phyloP scores from a whole-genome alignment of 1,140 invertebrate species.

The Oppia nitens region DNA sequence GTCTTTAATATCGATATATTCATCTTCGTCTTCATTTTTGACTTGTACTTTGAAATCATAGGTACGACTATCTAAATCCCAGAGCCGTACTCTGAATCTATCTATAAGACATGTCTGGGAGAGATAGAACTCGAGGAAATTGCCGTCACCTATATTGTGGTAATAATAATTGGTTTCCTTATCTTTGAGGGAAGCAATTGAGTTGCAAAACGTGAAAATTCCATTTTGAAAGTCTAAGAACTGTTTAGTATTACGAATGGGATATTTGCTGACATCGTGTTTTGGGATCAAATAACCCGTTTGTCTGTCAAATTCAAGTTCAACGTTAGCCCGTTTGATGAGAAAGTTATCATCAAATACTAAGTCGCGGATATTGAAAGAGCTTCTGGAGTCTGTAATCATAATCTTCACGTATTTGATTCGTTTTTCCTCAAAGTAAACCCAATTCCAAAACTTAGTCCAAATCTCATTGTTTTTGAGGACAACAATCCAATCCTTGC shows the following conservation, averaged over 20 bases:
- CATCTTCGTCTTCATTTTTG: background rate
- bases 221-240: background rate
- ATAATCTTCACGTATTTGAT: background rate
- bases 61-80: slow-evolving; percentile 1
- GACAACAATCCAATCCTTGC: background rate
- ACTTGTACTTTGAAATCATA: background rate
- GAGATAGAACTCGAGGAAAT: background rate
- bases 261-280: background rate
- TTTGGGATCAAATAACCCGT: background rate
- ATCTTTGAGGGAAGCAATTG: background rate
- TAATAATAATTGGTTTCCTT: background rate
- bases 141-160: background rate
- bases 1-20: background rate
- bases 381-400: background rate
- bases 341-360: background rate
- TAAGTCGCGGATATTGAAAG: background rate
- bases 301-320: background rate
- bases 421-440: background rate
- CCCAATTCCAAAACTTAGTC: background rate
- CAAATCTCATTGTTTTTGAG: background rate
- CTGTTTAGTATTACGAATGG: background rate
- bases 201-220: background rate
- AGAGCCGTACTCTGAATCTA: slow-evolving; percentile 9
- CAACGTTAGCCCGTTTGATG: background rate
- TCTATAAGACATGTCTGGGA: slow-evolving; percentile 12